These are phyloP conservation scores for Psilopsiagon aymara DNA, from an alignment of 2,113 vertebrate species.

Conservation along the genomic window DNA sequence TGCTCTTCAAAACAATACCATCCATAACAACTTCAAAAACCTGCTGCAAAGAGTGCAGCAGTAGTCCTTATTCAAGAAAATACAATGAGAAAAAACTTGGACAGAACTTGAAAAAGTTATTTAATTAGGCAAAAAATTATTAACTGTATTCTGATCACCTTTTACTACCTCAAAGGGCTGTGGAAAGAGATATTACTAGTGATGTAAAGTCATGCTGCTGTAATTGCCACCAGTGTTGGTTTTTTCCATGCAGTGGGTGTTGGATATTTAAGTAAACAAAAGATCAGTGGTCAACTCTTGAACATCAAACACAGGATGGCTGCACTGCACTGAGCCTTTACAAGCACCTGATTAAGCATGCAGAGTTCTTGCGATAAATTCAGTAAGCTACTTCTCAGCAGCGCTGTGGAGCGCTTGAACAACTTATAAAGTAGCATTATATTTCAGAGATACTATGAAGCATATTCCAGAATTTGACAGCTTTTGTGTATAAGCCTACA, in stretches of 20 bases:
- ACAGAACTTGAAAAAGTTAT: neutral
- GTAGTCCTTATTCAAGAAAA: neutral
- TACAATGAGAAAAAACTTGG: neutral
- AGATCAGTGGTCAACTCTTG: neutral
- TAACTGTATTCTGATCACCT: neutral
- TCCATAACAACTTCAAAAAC: neutral
- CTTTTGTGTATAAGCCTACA: slow-evolving; percentile 45
- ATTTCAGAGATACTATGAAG: neutral
- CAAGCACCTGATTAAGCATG: neutral
- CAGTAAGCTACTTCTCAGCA: neutral
- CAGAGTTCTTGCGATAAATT: neutral
- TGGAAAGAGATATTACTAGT: neutral
- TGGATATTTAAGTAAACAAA: neutral
- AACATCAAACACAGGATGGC: neutral
- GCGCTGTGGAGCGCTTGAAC: neutral
- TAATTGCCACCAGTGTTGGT: neutral
- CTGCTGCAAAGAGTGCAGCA: neutral
- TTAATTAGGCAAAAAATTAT: neutral
- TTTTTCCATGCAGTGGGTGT: neutral
- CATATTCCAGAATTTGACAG: slow-evolving; percentile 57
- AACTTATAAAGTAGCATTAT: slow-evolving; percentile 17
- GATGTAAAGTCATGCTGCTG: neutral
- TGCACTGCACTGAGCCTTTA: neutral
- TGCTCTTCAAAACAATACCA: neutral
- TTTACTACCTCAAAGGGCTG: neutral